Percentiles rank a stretch among this genome's conserved stretches.
Conservation (phyloP, 2,797 vertebrate species). For the Manis javanica region DNA sequence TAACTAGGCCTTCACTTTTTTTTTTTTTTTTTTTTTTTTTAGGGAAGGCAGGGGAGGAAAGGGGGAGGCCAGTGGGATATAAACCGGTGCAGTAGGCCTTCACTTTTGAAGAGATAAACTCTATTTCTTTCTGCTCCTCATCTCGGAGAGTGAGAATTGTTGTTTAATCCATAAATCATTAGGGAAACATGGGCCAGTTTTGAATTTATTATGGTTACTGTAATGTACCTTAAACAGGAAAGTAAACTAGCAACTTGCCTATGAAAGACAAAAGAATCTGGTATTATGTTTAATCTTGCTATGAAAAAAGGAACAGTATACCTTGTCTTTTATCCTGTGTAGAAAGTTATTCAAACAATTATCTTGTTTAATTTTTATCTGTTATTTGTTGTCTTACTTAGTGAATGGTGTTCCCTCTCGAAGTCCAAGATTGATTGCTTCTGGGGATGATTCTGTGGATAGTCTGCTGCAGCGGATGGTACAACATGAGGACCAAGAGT, state of each 20-base stretch:
- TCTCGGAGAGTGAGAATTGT: background rate
- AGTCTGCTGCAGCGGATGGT: constrained; percentile 86
- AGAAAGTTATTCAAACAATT: background rate
- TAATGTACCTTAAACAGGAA: background rate
- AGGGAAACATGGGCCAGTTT: background rate
- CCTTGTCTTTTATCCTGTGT: background rate
- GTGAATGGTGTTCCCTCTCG: constrained; percentile 78
- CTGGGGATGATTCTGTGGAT: constrained; percentile 85
- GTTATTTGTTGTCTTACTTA: constrained; percentile 76
- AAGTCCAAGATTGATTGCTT: constrained; percentile 77
- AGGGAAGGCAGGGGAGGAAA: no score
- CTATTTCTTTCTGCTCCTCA: background rate
- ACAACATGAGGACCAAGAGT: constrained; percentile 82
- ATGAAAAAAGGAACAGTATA: background rate
- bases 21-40: no score
- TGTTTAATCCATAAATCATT: background rate
- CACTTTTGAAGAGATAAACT: constrained; percentile 1
- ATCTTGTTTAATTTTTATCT: constrained; percentile 27
- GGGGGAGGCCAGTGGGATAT: no score
- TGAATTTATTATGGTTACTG: background rate
- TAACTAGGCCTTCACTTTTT: background rate
- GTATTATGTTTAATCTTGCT: background rate
- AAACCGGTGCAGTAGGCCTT: no score
- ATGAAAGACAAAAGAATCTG: background rate
- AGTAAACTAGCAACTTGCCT: background rate